Percentiles rank a stretch among this genome's conserved stretches.
These are phyloP conservation scores for Zaprionus kolodkinae DNA, from an alignment of 1,140 invertebrate genomes.

Conservation along the genomic window DNA sequence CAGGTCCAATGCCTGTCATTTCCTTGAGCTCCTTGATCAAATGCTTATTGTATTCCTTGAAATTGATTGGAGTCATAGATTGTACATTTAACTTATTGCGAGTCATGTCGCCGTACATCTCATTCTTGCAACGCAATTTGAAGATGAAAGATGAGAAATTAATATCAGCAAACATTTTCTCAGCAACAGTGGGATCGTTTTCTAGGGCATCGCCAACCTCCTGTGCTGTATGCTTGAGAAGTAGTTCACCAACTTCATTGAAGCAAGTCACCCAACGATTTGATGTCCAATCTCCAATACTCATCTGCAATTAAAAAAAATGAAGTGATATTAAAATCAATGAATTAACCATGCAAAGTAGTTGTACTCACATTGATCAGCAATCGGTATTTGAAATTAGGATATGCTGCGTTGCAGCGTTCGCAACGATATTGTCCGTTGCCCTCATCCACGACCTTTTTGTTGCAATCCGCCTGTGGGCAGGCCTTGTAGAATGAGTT, in stretches of 20 bases:
- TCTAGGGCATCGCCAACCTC: constrained; percentile 90
- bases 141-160: constrained; percentile 93
- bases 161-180: constrained; percentile 88
- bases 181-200: constrained; percentile 86
- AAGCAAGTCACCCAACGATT: constrained; percentile 96
- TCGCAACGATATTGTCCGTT: constrained; percentile 97
- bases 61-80: constrained; percentile 89
- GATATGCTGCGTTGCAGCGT: constrained; percentile 94
- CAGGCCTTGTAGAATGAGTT: constrained; percentile 96
- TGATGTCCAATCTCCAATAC: constrained; percentile 92
- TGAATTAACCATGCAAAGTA: not conserved
- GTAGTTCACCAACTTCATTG: constrained; percentile 92
- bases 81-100: constrained; percentile 91
- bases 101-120: constrained; percentile 95
- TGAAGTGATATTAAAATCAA: not conserved
- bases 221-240: constrained; percentile 91
- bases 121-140: constrained; percentile 93
- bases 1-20: constrained; percentile 85
- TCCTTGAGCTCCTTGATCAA: constrained; percentile 88
- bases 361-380: constrained; percentile 90
- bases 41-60: constrained; percentile 89
- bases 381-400: constrained; percentile 94
- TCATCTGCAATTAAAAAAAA: constrained; percentile 85
- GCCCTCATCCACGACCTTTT: constrained; percentile 94
- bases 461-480: constrained; percentile 93